Base-by-base conservation (phyloP, 2,113 vertebrate genomes). In the Alaudala cheleensis region DNA sequence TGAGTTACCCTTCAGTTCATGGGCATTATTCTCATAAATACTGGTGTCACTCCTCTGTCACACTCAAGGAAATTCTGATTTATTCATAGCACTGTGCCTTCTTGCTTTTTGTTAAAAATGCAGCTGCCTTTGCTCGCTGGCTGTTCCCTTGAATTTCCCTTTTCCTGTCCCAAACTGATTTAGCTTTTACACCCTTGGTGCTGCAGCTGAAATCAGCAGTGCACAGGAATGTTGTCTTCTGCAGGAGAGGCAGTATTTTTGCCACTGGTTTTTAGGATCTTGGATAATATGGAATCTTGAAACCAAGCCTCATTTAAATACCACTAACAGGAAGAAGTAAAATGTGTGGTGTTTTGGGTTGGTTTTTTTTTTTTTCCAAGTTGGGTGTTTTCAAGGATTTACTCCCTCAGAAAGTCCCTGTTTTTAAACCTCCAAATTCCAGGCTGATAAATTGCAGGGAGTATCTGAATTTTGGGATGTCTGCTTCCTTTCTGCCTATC, bases 21-120 rank as follows among this genome's bases (percentile, higher is more conserved):
- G 47, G 85, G 44, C 51, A 61, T 94, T 81, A 83, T 95, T 93
- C 85, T 72, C 70, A 50, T 79, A 88, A 90, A 93, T 94, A 66
- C 25, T 78, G 57, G 47, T 95, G 96, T 91, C 81, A 53, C 31
- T 80, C 66, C 53, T 77, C 42, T 93, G 96, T 94, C 83, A 77
- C 67, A 60, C 90, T 90, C 64, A 78, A 80, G 90, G 92, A 89
- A 93, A 45, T 91, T 90, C 82, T 54, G 61, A 79, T 94, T 88
- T 94, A 79, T 95, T 95, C 78, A 53, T 66, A 91, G 86, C 88
- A 84, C 29, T 3, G 7, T 81, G 53, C 67, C 56, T 81, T 57
- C 73, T 78, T 82, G 44, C 81, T 81, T 87, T 74, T 67, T 84
- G 66, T 91, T 65, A 45, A 57, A 65, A 85, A 64, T 14, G 58